Evolutionary conservation across 2,113 vertebrate species (phyloP).

Genomic region (Leptodactylus fuscus): DNA sequence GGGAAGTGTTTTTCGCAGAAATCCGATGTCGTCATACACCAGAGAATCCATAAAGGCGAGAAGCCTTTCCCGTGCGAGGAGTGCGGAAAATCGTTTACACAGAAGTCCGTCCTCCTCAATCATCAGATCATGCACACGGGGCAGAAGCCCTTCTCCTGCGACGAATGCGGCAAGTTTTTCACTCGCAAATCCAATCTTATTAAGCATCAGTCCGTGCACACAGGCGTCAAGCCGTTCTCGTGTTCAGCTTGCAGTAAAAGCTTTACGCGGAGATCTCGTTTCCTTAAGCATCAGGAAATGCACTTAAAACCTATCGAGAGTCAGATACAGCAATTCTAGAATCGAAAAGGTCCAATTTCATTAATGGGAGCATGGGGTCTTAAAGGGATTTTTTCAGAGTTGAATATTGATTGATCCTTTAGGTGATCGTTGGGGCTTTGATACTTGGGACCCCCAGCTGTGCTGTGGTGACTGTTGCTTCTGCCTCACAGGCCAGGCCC

Average conservation of each 20-base stretch:
- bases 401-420: too few species aligned
- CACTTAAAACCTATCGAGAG: background rate
- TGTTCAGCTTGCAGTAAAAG: constrained; percentile 11
- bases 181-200: constrained; percentile 64
- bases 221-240: background rate
- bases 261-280: background rate
- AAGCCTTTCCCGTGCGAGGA: constrained; percentile 66
- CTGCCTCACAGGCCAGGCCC: too few species aligned
- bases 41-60: constrained; percentile 49
- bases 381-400: too few species aligned
- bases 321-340: background rate
- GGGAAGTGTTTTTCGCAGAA: constrained; percentile 64
- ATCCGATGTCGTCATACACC: constrained; percentile 56
- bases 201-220: constrained; percentile 48
- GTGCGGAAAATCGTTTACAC: constrained; percentile 67
- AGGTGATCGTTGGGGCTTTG: background rate
- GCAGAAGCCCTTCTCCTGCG: constrained; percentile 66
- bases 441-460: too few species aligned
- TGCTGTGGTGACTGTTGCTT: too few species aligned
- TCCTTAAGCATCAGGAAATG: constrained; percentile 13
- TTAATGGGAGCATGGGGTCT: too few species aligned
- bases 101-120: constrained; percentile 63
- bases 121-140: constrained; percentile 65
- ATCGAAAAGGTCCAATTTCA: background rate
- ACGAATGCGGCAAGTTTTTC: constrained; percentile 67